These are phyloP conservation scores for Podabrus alpinus DNA, from an alignment of 2,888 invertebrate genomes.

Conservation along the genomic window DNA sequence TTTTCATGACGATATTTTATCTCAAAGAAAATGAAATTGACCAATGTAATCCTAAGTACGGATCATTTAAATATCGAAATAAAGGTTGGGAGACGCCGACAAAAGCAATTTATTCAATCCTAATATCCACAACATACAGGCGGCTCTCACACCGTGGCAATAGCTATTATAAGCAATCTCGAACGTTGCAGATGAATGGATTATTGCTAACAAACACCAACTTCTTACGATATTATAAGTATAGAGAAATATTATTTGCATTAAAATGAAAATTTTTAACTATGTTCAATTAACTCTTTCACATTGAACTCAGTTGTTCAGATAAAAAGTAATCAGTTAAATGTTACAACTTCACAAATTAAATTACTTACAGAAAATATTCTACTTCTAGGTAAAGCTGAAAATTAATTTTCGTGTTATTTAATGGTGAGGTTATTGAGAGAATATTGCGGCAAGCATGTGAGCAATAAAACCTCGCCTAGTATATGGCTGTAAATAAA, in stretches of 20 bases:
- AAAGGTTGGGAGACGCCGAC: neutral
- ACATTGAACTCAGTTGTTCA: no score
- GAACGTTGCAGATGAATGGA: neutral
- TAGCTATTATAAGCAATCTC: neutral
- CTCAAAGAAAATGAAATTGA: neutral
- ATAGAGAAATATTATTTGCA: neutral
- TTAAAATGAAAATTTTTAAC: neutral
- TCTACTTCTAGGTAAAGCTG: constrained; percentile 30
- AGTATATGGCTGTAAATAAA: constrained; percentile 31
- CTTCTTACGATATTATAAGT: neutral
- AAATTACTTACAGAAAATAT: neutral
- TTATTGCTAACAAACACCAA: neutral
- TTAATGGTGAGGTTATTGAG: constrained; percentile 45
- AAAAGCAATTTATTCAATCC: neutral
- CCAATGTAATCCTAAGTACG: neutral
- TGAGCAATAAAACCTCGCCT: constrained; percentile 52
- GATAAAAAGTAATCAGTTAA: neutral
- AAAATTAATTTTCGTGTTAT: constrained; percentile 50
- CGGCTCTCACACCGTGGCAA: neutral
- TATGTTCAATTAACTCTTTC: no score
- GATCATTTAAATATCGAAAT: neutral
- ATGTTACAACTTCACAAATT: neutral
- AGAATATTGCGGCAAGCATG: constrained; percentile 44
- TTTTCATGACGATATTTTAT: no score
- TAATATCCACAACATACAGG: neutral